phyloP scores from a whole-genome alignment of 2,113 vertebrate species.

The Panurus biarmicus region DNA sequence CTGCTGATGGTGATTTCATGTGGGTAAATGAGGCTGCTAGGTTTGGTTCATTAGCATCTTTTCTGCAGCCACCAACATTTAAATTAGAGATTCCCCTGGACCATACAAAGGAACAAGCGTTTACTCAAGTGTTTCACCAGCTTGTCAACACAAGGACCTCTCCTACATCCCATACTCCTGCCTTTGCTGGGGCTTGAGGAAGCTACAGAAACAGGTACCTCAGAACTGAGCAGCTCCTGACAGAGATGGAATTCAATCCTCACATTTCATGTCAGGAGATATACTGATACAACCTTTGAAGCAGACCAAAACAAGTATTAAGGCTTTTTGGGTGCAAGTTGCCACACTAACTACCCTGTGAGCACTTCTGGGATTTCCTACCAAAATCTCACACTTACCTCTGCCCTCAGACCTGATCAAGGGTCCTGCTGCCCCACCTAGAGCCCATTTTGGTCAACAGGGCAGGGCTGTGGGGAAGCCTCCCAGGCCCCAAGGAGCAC shows the following conservation, averaged over 20 bases:
- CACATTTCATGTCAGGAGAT: not conserved
- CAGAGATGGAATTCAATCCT: not conserved
- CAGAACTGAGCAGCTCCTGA: not conserved
- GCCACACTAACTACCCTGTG: not conserved
- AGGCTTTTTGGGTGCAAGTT: not conserved
- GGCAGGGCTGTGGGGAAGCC: no score
- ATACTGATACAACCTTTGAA: not conserved
- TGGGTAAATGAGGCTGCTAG: conserved; percentile 5
- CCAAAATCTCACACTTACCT: not conserved
- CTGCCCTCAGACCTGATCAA: not conserved
- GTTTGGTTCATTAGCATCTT: conserved; percentile 4
- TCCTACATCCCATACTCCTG: not conserved
- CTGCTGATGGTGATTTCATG: not conserved
- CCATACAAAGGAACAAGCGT: not conserved
- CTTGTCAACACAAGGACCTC: not conserved
- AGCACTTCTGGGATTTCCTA: not conserved
- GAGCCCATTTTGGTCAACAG: not conserved
- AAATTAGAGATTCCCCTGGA: not conserved
- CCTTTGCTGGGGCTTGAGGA: not conserved
- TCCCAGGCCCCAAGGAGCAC: not conserved
- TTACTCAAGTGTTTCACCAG: not conserved
- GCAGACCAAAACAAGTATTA: not conserved
- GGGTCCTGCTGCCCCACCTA: not conserved
- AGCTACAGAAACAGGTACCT: not conserved
- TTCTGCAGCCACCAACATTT: not conserved